phyloP scores from a whole-genome alignment of 2,113 vertebrate species.

The Dunckerocampus dactyliophorus region DNA sequence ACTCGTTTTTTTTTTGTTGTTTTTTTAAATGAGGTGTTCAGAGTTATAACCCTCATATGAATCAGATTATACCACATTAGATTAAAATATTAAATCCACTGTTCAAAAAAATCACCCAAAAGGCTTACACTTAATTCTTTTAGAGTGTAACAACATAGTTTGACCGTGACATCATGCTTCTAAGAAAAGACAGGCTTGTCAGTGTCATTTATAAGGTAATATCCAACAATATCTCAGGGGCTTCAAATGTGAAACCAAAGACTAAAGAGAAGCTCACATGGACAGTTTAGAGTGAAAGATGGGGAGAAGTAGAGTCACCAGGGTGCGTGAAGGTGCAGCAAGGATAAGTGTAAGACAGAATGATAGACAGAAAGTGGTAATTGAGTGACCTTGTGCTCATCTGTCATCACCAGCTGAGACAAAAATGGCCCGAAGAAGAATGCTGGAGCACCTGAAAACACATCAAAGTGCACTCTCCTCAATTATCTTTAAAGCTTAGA shows the following conservation, averaged over 20 bases:
- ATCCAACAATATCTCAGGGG: background rate
- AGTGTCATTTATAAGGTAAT: background rate
- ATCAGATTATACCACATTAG: constrained; percentile 39
- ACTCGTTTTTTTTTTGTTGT: too few relatives aligned
- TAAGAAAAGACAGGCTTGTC: background rate
- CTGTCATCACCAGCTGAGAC: constrained; percentile 55
- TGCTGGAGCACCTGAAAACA: constrained; percentile 36
- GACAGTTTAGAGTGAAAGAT: too few relatives aligned
- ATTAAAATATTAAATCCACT: constrained; percentile 33
- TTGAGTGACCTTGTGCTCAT: constrained; percentile 56
- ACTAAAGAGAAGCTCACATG: constrained; percentile 14
- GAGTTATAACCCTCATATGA: constrained; percentile 22
- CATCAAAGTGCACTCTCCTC: constrained; percentile 29
- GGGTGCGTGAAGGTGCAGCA: constrained; percentile 6
- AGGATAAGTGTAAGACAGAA: constrained; percentile 22
- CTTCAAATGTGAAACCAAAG: constrained; percentile 2
- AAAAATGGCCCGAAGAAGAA: constrained; percentile 48
- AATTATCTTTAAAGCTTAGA: constrained; percentile 28
- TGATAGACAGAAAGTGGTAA: constrained; percentile 45
- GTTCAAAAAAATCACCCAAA: constrained; percentile 26
- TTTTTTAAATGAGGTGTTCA: constrained; percentile 29
- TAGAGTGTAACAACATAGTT: constrained; percentile 2
- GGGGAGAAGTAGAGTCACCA: constrained; percentile 13
- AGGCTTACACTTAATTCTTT: constrained; percentile 8
- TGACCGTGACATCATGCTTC: background rate